Evolutionary conservation across 35 echinoderm and acorn worm species (phyloP).

Genomic region (Ophioderma brevispina): DNA sequence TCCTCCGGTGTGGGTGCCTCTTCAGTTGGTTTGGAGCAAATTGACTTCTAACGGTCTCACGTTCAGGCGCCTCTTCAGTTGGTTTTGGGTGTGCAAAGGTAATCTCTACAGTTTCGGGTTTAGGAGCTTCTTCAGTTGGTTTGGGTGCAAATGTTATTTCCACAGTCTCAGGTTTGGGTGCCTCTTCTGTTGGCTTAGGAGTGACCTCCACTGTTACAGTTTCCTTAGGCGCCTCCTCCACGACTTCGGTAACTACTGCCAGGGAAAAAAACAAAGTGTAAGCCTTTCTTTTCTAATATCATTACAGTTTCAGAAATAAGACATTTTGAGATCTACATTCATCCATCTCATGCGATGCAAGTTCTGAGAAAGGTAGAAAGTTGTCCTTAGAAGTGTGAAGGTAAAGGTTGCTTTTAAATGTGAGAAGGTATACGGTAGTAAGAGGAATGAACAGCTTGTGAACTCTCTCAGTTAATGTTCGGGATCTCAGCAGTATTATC

Average conservation of each 20-base stretch:
- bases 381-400: no score
- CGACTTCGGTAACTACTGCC: no score
- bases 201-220: neutral
- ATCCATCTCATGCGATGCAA: no score
- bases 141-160: neutral
- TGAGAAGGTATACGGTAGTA: no score
- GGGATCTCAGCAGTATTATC: no score
- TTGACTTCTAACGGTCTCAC: neutral
- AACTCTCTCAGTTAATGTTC: no score
- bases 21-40: neutral
- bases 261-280: neutral
- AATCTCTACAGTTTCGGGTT: neutral
- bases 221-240: neutral
- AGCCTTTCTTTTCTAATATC: no score
- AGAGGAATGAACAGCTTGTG: no score
- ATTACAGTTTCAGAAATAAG: no score
- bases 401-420: no score
- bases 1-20: neutral
- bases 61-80: neutral
- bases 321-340: no score
- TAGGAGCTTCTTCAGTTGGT: neutral
- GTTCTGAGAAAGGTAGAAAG: no score
- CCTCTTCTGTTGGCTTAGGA: neutral
- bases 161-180: neutral
- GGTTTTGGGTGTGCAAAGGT: neutral